These are phyloP conservation scores for Ennomos quercinarius DNA, from an alignment of 2,888 invertebrate genomes.

Conservation along the genomic window DNA sequence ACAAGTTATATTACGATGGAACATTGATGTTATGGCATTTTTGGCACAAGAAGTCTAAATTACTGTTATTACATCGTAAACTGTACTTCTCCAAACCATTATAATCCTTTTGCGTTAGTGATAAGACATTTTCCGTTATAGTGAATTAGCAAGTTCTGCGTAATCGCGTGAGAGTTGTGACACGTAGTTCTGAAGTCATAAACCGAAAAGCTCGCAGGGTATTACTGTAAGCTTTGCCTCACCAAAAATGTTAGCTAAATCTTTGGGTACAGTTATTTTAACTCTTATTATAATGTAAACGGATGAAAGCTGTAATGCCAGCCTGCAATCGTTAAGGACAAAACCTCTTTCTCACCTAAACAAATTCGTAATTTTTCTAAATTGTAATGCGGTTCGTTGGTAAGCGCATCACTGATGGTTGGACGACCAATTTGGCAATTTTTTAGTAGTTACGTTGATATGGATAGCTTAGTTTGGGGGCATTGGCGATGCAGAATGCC, in stretches of 20 bases:
- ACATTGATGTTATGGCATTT: conserved; percentile 21
- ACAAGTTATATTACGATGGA: conserved; percentile 12
- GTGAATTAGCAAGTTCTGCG: conserved; percentile 33
- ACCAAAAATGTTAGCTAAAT: conserved; percentile 37
- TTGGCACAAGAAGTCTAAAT: conserved; percentile 25
- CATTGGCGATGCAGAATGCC: too few relatives aligned
- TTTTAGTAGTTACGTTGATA: too few relatives aligned
- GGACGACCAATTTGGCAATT: too few relatives aligned
- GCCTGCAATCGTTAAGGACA: too few relatives aligned
- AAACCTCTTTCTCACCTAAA: too few relatives aligned
- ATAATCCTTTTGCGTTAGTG: conserved; percentile 19
- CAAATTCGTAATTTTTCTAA: too few relatives aligned
- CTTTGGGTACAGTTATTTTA: conserved; percentile 33
- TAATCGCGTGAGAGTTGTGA: conserved; percentile 39
- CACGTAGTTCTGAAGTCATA: conserved; percentile 43
- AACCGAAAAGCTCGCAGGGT: conserved; percentile 36
- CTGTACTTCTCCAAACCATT: conserved; percentile 17
- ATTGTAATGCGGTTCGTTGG: too few relatives aligned
- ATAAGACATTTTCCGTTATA: conserved; percentile 32
- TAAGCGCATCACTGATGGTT: too few relatives aligned
- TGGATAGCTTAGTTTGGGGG: too few relatives aligned
- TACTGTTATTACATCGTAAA: conserved; percentile 26
- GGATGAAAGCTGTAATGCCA: conserved; percentile 21
- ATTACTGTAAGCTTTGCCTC: conserved; percentile 33
- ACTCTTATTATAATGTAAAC: conserved; percentile 31